phyloP scores from a whole-genome alignment of 2,797 vertebrate species.

The Malacoraja senta region DNA sequence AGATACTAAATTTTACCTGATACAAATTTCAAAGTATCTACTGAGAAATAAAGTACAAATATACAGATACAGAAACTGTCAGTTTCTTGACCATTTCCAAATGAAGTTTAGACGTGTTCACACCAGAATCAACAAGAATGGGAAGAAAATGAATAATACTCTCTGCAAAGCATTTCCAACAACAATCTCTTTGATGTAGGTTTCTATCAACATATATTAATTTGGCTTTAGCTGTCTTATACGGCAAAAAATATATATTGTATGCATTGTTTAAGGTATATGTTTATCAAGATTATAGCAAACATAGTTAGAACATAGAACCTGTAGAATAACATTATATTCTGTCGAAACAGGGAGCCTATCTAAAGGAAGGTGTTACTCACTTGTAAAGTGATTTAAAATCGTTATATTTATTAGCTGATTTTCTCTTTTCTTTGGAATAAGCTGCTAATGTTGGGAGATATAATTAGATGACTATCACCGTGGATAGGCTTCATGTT shows the following conservation, averaged over 20 bases:
- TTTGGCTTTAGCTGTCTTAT: neutral
- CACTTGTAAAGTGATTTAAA: neutral
- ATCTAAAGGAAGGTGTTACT: neutral
- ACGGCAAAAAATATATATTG: neutral
- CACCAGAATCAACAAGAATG: constrained; percentile 21
- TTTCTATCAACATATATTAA: neutral
- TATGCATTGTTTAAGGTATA: neutral
- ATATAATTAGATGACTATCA: neutral
- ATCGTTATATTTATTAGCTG: neutral
- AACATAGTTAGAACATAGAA: neutral
- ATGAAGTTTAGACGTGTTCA: neutral
- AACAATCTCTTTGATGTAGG: neutral
- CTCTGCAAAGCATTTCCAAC: neutral
- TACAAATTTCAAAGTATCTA: neutral
- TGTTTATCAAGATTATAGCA: neutral
- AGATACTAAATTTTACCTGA: neutral
- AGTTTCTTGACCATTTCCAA: constrained; percentile 13
- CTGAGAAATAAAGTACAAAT: neutral
- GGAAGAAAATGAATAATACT: neutral
- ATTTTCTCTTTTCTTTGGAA: neutral
- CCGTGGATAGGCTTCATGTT: neutral
- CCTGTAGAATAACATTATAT: neutral
- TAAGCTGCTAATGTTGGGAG: neutral
- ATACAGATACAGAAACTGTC: constrained; percentile 1
- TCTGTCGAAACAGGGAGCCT: neutral